phyloP scores from a whole-genome alignment of 1,140 invertebrate genomes.

The Tribolium castaneum region DNA sequence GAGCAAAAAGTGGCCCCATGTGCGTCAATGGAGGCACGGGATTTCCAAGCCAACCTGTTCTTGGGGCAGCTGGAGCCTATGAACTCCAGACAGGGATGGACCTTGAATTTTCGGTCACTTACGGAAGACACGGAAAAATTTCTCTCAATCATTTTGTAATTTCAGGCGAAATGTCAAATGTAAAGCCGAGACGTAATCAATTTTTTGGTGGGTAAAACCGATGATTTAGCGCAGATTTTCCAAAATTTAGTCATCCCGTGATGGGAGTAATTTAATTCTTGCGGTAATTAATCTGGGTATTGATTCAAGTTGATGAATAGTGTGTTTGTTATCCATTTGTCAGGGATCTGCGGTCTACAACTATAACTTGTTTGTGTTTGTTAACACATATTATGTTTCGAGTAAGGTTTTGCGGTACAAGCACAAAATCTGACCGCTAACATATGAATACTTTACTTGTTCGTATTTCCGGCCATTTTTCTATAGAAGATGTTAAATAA shows the following conservation, averaged over 20 bases:
- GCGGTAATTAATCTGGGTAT: not conserved
- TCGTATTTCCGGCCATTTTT: too few species aligned
- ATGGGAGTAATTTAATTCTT: not conserved
- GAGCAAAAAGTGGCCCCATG: not conserved
- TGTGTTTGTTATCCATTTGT: too few species aligned
- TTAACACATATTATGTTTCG: too few species aligned
- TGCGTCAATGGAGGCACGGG: not conserved
- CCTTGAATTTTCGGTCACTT: not conserved
- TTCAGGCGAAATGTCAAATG: not conserved
- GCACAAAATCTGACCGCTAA: too few species aligned
- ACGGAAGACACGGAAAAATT: not conserved
- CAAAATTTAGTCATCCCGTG: not conserved
- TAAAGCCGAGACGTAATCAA: not conserved
- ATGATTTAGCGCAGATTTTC: not conserved
- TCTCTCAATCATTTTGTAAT: not conserved
- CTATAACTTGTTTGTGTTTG: too few species aligned
- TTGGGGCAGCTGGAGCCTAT: not conserved
- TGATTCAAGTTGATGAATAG: not conserved
- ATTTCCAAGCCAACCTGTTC: not conserved
- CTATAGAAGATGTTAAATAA: too few species aligned
- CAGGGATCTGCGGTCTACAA: too few species aligned
- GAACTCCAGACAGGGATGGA: not conserved
- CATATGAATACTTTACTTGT: too few species aligned
- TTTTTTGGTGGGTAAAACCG: not conserved
- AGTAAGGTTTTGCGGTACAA: too few species aligned